These are phyloP conservation scores for Crotophaga sulcirostris DNA, from an alignment of 2,113 vertebrate species.

Conservation along the genomic window DNA sequence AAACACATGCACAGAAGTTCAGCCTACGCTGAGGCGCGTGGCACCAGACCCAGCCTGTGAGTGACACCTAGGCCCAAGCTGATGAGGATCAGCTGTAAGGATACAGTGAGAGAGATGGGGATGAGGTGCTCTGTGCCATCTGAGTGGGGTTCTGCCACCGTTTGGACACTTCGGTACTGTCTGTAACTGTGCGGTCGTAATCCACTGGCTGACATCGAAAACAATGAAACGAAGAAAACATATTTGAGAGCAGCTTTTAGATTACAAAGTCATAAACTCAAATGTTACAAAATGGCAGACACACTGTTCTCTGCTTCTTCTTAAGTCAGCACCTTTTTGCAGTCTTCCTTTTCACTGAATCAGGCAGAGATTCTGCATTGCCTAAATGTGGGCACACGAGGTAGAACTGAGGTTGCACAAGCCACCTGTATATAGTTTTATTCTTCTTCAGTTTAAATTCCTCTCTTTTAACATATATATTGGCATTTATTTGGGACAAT, in stretches of 20 bases:
- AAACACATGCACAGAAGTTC: background rate
- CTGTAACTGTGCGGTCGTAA: fast-evolving
- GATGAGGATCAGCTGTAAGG: background rate
- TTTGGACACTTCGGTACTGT: background rate
- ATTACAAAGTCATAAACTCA: background rate
- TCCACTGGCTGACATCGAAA: background rate
- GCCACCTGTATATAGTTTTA: background rate
- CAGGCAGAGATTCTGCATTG: background rate
- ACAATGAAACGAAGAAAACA: background rate
- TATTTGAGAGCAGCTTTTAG: background rate
- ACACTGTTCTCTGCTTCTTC: background rate
- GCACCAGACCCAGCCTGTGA: background rate
- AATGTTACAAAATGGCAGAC: background rate
- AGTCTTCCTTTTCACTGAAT: background rate
- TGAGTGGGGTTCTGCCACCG: background rate
- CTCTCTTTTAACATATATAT: background rate
- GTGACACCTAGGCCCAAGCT: background rate
- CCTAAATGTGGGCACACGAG: background rate
- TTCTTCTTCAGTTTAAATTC: background rate
- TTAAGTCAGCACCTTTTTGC: background rate
- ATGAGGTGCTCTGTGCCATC: background rate
- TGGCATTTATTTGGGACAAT: background rate
- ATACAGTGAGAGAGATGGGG: background rate
- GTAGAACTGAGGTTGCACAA: background rate
- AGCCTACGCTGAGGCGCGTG: background rate